Evolutionary conservation across 2,797 vertebrate genomes (phyloP), one percentile per base, ranked within the genome.

Genomic region (Acanthopagrus latus): DNA sequence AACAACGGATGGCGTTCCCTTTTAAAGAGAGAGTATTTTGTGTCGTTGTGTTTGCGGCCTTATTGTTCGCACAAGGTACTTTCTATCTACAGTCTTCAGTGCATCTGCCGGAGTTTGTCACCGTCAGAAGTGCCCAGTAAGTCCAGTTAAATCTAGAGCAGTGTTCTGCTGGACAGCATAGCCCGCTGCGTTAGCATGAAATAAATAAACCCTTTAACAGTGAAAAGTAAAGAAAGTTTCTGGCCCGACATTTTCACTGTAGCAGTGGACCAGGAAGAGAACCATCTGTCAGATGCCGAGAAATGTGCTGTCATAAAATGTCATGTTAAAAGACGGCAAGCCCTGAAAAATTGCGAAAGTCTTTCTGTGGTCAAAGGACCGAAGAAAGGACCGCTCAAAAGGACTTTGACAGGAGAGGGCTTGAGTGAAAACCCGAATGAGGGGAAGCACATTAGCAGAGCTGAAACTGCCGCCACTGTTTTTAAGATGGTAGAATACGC

Each of bases 321-420:
- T 60, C 63, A 27, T 48, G 23, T 51, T 64, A 47, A 27, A 70
- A 76, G 51, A 52, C 43, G 8, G 41, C 17, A 16, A 55, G 25
- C 18, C 25, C 44, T 16, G 18, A 62, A 60, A 41, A 57, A 63
- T 43, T 9, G 48, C n/a, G 51, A 27, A 43, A 57, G 21, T 65
- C 33, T 60, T 50, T 63, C 21, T 46, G 11, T 51, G 46, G 47
- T 54, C 16, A 16, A 20, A 46, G 41, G 41, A 13, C 11, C 41
- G 4, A 43, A 13, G 11, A 66, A 25, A 41, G 21, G 59, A 50
- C 18, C 10, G 13, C 41, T 48, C 38, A 25, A 10, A 23, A 20
- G 56, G 55, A 41, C 3, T 2, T 2, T 9, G 17, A 25, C n/a
- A 6, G 20, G 11, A 2, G 17, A 41, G 23, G 1, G 4, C 38